A percentile compares a stretch with the other conserved stretches of the same genome.
Conservation (phyloP, 2,113 vertebrate genomes). For the Ardeotis arabs region DNA sequence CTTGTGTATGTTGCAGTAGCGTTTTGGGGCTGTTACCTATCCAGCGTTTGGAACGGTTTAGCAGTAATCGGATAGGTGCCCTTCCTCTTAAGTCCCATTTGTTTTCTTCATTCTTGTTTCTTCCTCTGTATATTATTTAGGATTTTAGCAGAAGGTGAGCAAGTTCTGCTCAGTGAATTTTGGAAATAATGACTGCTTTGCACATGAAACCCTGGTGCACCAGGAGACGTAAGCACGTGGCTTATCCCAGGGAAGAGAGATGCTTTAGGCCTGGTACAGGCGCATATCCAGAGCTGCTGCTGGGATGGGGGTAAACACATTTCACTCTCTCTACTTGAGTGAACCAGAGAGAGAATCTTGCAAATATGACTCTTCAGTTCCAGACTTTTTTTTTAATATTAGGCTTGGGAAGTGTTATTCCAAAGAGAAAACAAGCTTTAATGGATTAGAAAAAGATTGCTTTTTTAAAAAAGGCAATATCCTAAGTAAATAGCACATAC, state of each 20-base stretch:
- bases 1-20: neutral
- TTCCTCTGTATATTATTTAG: neutral
- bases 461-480: neutral
- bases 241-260: neutral
- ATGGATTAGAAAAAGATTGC: neutral
- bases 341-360: neutral
- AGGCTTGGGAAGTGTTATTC: neutral
- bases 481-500: constrained; percentile 31
- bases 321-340: neutral
- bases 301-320: neutral
- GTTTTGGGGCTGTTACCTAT: neutral
- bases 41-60: neutral
- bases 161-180: neutral
- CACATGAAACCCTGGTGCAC: neutral
- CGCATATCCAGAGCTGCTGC: neutral
- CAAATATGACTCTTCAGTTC: neutral
- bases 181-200: neutral
- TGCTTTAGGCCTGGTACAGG: neutral
- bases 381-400: neutral
- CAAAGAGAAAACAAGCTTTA: neutral
- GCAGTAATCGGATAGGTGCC: neutral
- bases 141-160: neutral
- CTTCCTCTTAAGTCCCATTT: neutral
- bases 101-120: neutral
- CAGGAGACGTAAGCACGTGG: neutral